Percentiles rank a stretch among this genome's conserved stretches.
Conservation (phyloP, 2,797 vertebrate genomes). For the Parambassis ranga region DNA sequence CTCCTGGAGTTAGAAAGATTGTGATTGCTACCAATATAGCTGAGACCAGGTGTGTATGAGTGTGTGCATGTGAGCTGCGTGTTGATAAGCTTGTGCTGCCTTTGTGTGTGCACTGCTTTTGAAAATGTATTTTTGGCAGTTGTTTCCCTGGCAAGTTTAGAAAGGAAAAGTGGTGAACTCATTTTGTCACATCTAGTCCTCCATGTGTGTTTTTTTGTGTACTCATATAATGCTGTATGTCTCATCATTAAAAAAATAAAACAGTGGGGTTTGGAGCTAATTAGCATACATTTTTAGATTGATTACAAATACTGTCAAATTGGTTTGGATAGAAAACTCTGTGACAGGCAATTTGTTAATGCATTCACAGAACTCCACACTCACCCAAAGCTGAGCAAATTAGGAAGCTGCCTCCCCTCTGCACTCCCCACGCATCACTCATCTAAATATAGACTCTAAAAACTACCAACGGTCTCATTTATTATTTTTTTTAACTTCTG, state of each 20-base stretch:
- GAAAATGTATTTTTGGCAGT: not conserved
- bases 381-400: constrained; percentile 36
- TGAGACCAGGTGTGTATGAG: constrained; percentile 89
- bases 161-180: not conserved
- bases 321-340: constrained; percentile 20
- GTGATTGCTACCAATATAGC: constrained; percentile 99
- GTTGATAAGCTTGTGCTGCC: not conserved
- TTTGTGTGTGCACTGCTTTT: not conserved
- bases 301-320: constrained; percentile 36
- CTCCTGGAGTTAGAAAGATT: constrained; percentile 95
- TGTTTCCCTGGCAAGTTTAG: not conserved
- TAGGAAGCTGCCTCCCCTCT: constrained; percentile 23
- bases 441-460: constrained; percentile 48
- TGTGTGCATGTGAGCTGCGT: constrained; percentile 1
- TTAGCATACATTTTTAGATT: constrained; percentile 47
- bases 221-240: not conserved
- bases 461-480: constrained; percentile 28
- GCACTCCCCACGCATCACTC: constrained; percentile 20
- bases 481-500: constrained; percentile 48
- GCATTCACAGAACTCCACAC: constrained; percentile 12
- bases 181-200: not conserved
- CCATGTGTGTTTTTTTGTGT: not conserved
- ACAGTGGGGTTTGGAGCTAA: constrained; percentile 34
- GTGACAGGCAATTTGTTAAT: constrained; percentile 53
- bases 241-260: not conserved